These are phyloP conservation scores for Pheosia gnoma DNA, from an alignment of 2,888 invertebrate genomes.

Conservation along the genomic window DNA sequence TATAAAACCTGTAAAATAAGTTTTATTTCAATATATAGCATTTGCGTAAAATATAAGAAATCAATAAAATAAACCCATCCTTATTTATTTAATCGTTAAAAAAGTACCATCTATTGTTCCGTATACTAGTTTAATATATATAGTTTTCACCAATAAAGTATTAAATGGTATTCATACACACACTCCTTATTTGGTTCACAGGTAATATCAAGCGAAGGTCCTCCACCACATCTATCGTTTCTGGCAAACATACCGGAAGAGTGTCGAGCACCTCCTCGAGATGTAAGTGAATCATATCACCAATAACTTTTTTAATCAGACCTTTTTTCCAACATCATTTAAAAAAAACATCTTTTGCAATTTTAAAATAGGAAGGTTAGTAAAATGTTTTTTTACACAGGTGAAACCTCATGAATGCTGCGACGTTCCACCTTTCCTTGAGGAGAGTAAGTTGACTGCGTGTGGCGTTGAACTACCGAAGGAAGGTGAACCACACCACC, in stretches of 20 bases:
- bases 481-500: conserved; percentile 18
- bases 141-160: no score
- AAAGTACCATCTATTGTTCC: no score
- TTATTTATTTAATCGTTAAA: no score
- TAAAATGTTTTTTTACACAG: conserved; percentile 30
- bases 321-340: no score
- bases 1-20: no score
- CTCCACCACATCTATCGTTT: conserved; percentile 18
- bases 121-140: no score
- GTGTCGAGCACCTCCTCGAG: conserved; percentile 50
- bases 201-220: conserved; percentile 47
- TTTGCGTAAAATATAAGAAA: no score
- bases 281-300: conserved; percentile 36
- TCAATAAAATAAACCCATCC: no score
- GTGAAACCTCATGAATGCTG: conserved; percentile 62
- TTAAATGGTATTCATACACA: not conserved
- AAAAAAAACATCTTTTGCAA: no score
- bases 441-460: conserved; percentile 51
- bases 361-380: not conserved
- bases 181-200: conserved; percentile 31
- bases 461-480: conserved; percentile 55
- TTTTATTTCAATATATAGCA: no score
- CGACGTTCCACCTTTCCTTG: conserved; percentile 53
- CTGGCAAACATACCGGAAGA: conserved; percentile 43
- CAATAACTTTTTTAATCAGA: no score